phyloP scores from a whole-genome alignment of 2,888 invertebrate genomes.

The Eilema depressum region DNA sequence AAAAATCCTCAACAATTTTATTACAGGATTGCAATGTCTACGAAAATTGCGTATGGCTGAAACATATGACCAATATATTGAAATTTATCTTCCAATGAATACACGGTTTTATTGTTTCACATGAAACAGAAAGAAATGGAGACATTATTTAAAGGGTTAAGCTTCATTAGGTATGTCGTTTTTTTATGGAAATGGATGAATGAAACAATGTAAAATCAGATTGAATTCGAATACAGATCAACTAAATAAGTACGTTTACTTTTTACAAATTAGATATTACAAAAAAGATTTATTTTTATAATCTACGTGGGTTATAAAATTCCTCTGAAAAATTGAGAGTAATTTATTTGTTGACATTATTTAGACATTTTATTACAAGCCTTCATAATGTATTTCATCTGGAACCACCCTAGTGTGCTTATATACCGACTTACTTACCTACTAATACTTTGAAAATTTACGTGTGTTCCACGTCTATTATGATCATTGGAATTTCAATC shows the following conservation, averaged over 20 bases:
- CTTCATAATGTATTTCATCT: not conserved
- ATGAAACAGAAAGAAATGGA: constrained; percentile 31
- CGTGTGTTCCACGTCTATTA: not conserved
- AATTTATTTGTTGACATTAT: no score
- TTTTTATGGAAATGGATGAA: constrained; percentile 18
- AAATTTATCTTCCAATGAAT: constrained; percentile 31
- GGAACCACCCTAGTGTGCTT: not conserved
- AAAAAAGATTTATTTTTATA: not conserved
- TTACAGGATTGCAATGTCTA: constrained; percentile 12
- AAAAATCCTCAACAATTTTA: constrained; percentile 23
- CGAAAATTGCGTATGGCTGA: constrained; percentile 19
- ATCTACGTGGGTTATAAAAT: no score
- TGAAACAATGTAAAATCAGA: not conserved
- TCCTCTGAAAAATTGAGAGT: no score
- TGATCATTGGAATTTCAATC: not conserved
- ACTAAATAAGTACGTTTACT: not conserved
- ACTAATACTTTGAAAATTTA: no score
- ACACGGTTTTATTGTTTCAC: constrained; percentile 37
- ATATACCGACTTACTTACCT: no score
- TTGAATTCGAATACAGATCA: not conserved
- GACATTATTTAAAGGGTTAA: constrained; percentile 32
- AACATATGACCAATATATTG: constrained; percentile 36
- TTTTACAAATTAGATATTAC: no score
- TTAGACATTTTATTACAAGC: no score
- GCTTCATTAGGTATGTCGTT: constrained; percentile 16